Evolutionary conservation across 1,140 invertebrate genomes (phyloP), one percentile per base, ranked within the genome.

Genomic region (Pachyrhynchus sulphureomaculatus): DNA sequence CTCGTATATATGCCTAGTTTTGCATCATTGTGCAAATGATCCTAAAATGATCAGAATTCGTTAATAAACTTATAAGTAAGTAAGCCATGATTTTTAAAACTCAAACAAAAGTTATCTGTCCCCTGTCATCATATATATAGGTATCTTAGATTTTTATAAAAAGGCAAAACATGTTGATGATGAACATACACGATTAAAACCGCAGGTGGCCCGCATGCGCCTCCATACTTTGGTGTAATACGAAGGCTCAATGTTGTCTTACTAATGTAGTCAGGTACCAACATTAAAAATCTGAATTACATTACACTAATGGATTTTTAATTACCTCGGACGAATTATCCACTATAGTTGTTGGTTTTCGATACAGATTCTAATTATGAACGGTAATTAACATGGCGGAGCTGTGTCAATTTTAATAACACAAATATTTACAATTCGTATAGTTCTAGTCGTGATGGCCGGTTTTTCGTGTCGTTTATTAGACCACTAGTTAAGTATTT

Each of bases 261-360:
- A 55, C 55, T 68, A 66, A 68, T 68, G 64, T 70, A 68, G 68
- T 70, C 68, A 49, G 49, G 47, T 60, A 37, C 45, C 37, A 47
- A 60, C 65, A 70, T 70, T 68, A 66, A 70, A 68, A 70, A 67
- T 70, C 54, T 45, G 63, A 70, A 69, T 70, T 72, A 71, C 67
- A 65, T 63, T 68, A 65, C 36, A 62, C 71, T 72, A 72, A 72
- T 72, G 71, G 71, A 68, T 72, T 71, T 72, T 72, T 72, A 72
- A 72, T 72, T 72, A 69, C 68, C 69, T 53, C 45, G 51, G 68
- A 65, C 49, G 66, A 72, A 72, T 72, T 71, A 71, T 68, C 57
- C 64, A 37, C 12, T 52, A 60, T 69, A 67, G 69, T 66, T 64
- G 64, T 65, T 62, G 61, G 61, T 68, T 64, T 70, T 58, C 64